Evolutionary conservation across 2,113 vertebrate species (phyloP).

Genomic region (Centrocercus urophasianus): DNA sequence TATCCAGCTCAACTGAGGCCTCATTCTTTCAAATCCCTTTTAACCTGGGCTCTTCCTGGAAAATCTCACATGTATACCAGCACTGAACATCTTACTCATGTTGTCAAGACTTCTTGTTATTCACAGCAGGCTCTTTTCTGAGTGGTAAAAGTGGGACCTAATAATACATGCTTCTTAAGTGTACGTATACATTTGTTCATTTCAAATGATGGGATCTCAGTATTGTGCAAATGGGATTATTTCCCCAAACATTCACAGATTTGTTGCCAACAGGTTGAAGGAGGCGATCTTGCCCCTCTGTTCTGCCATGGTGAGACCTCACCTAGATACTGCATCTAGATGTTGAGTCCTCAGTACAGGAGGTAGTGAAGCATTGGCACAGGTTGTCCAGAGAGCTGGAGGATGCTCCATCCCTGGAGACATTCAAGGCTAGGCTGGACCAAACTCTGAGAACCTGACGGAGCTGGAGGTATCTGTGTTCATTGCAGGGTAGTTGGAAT

Average conservation of each 20-base stretch:
- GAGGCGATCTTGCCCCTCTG: too few relatives aligned
- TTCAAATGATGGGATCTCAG: neutral
- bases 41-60: neutral
- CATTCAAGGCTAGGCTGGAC: too few relatives aligned
- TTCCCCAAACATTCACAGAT: neutral
- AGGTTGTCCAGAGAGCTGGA: too few relatives aligned
- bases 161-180: neutral
- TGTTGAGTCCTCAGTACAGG: too few relatives aligned
- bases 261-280: too few relatives aligned
- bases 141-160: neutral
- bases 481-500: too few relatives aligned
- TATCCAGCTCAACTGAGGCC: neutral
- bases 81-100: neutral
- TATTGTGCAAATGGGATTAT: neutral
- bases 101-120: neutral
- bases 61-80: neutral
- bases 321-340: too few relatives aligned
- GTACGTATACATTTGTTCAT: neutral
- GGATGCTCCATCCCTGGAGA: too few relatives aligned
- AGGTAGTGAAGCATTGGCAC: too few relatives aligned
- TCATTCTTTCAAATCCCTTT: neutral
- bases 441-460: too few relatives aligned
- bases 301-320: too few relatives aligned
- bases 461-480: too few relatives aligned
- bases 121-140: neutral